Base-by-base conservation (phyloP, 2,888 invertebrate genomes). In the Aricia artaxerxes region DNA sequence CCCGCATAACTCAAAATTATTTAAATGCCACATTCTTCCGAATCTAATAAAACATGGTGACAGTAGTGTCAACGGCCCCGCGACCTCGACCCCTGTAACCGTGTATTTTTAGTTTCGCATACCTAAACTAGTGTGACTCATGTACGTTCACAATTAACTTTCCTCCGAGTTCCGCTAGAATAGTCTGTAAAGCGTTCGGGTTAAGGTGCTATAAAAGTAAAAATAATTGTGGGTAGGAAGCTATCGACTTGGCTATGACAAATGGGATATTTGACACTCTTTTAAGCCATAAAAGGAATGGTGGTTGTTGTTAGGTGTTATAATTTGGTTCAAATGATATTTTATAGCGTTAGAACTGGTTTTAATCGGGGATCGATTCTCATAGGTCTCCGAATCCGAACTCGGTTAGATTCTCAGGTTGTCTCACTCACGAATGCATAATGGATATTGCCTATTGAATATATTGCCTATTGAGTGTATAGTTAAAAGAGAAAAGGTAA, bases 11-110 rank as follows among this genome's bases (percentile, higher is more conserved):
- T 57, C 4, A 57, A 57, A 57, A 57, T 13, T 53, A 53, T 38
- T 11, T 38, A 69, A 38, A 69, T 69, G 31, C 69, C 69, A 13
- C 11, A 69, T 69, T 69, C 69, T 35, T 35, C 35, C 69, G 13
- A 38, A 69, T 69, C 13, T 35, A 38, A 69, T 35, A 38, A 35
- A 69, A 38, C 35, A 38, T 69, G 69, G 35, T 38, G 69, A 69
- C 69, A 69, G 35, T 38, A 13, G 69, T 69, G 77, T 53, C 87
- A 86, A 78, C 76, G 79, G 72, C 79, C 83, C 73, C 60, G 73
- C 79, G 79, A 75, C 80, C 80, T 80, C 80, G 80, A 80, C 80
- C 80, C 73, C 85, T 87, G 85, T 75, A 40, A 64, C 78, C 77
- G 16, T 60, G 69, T 80, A 80, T 80, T 80, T 80, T 80, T 79